Evolutionary conservation across 2,113 vertebrate species (phyloP).

Genomic region (Ceratotherium simum): DNA sequence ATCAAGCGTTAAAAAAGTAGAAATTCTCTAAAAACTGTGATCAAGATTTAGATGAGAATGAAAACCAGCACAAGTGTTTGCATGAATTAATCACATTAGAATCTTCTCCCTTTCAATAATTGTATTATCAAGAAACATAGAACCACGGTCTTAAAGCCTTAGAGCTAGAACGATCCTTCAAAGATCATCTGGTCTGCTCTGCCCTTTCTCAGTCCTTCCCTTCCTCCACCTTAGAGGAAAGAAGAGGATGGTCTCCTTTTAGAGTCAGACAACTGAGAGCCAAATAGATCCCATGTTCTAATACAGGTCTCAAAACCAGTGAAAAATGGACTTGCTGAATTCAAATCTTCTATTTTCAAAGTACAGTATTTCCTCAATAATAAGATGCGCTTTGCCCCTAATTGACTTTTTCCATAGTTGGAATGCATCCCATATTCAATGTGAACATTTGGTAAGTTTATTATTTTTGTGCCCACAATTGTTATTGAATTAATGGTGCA

Average conservation of each 20-base stretch:
- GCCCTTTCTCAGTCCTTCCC: background rate
- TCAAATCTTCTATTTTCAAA: background rate
- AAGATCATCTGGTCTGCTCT: background rate
- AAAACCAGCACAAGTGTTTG: background rate
- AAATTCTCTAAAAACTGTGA: background rate
- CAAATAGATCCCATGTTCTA: background rate
- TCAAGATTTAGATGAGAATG: constrained; percentile 11
- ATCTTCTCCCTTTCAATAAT: background rate
- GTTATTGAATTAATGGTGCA: constrained; percentile 40
- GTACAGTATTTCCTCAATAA: constrained; percentile 19
- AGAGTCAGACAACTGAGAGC: background rate
- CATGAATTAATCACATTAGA: constrained; percentile 9
- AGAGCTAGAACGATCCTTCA: background rate
- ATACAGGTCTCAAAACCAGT: background rate
- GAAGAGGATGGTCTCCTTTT: background rate
- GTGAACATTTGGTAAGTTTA: background rate
- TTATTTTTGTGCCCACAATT: constrained; percentile 25
- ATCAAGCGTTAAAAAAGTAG: background rate
- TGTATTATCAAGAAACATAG: background rate
- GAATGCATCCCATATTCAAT: background rate
- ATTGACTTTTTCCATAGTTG: background rate
- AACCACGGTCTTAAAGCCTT: background rate
- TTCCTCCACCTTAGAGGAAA: background rate
- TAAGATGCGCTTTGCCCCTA: background rate
- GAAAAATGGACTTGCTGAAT: background rate